These are phyloP conservation scores for Upupa epops DNA, from an alignment of 2,113 vertebrate genomes.

Conservation along the genomic window DNA sequence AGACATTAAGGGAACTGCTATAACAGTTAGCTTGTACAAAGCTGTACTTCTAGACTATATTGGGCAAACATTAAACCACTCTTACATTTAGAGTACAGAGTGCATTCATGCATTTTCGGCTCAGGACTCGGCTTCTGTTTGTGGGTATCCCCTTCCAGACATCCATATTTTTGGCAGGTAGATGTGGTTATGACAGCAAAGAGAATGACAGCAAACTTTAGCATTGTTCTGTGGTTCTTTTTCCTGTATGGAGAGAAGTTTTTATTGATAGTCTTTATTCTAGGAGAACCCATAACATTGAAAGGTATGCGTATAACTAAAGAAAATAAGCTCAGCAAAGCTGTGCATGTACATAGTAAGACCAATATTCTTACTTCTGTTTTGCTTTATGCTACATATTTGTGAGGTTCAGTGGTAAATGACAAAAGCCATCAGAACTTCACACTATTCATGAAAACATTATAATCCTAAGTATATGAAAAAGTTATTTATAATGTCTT, in stretches of 20 bases:
- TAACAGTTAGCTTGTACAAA: not conserved
- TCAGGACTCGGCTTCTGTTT: conserved; percentile 65
- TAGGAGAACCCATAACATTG: not conserved
- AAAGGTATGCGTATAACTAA: not conserved
- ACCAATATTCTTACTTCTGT: not conserved
- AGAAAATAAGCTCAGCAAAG: not conserved
- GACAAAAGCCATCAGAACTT: not conserved
- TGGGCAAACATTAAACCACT: not conserved
- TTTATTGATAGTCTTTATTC: not conserved
- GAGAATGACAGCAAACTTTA: conserved; percentile 28
- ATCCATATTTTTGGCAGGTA: conserved; percentile 14
- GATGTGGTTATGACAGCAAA: not conserved
- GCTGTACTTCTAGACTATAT: not conserved
- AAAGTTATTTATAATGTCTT: not conserved
- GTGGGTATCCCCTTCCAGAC: conserved; percentile 64
- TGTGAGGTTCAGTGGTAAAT: not conserved
- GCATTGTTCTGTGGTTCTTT: conserved; percentile 29
- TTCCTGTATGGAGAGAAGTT: conserved; percentile 21
- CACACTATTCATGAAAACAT: not conserved
- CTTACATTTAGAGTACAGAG: conserved; percentile 74
- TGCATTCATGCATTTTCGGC: conserved; percentile 61
- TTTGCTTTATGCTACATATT: not conserved
- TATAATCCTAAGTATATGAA: not conserved
- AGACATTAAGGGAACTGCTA: not conserved
- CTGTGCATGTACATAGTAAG: not conserved